Evolutionary conservation across 2,113 vertebrate genomes (phyloP).

Genomic region (Limnothrissa miodon): DNA sequence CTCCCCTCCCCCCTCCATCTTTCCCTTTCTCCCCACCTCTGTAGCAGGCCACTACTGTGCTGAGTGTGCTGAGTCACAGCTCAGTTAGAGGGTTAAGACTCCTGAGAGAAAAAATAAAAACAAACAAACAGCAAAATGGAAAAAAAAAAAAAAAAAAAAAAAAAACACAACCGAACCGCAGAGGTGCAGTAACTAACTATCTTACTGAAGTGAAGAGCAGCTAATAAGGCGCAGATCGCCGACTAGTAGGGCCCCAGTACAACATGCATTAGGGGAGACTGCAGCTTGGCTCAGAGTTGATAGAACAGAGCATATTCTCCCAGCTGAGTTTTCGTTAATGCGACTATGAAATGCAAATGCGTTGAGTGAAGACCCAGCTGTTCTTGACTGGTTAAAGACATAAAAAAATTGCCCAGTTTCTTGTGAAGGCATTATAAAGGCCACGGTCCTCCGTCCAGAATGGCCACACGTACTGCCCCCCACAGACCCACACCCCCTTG

Average conservation of each 20-base stretch:
- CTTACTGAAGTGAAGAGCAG: background rate
- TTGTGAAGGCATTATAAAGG: background rate
- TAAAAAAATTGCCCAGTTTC: too few species aligned
- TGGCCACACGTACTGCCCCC: background rate
- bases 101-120: background rate
- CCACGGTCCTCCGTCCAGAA: background rate
- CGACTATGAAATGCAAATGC: too few species aligned
- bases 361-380: too few species aligned
- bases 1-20: background rate
- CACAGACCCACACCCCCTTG: background rate
- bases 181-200: background rate
- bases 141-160: slow-evolving; percentile 15
- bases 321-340: too few species aligned
- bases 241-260: background rate
- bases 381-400: too few species aligned
- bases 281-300: background rate
- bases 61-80: background rate
- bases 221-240: background rate
- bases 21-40: background rate
- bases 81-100: background rate
- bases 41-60: background rate
- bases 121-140: slow-evolving; percentile 17
- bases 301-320: too few species aligned
- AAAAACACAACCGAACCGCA: slow-evolving; percentile 10
- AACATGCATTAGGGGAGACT: background rate